These are phyloP conservation scores for Nomada ferruginata DNA, from an alignment of 2,888 invertebrate species.

Conservation along the genomic window DNA sequence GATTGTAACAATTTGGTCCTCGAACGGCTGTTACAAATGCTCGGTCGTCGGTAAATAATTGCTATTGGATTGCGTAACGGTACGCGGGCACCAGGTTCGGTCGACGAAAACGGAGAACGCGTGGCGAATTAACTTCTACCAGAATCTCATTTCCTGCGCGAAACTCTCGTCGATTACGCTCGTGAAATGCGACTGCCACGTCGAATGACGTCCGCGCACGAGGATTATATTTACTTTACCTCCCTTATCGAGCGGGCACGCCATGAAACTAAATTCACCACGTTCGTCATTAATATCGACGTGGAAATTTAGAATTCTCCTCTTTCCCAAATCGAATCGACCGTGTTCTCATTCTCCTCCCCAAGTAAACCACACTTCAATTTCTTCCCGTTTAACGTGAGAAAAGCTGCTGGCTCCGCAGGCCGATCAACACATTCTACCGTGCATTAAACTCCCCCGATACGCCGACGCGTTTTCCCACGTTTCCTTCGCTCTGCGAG, in stretches of 20 bases:
- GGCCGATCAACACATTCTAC: not conserved
- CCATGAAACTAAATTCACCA: conserved; percentile 53
- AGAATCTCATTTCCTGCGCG: not conserved
- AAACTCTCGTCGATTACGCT: conserved; percentile 29
- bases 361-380: not conserved
- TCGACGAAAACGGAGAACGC: not conserved
- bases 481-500: not conserved
- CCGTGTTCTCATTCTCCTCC: conserved; percentile 5
- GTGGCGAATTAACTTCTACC: conserved; percentile 12
- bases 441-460: conserved; percentile 48
- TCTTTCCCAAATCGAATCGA: conserved; percentile 1
- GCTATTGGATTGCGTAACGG: not conserved
- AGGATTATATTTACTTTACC: conserved; percentile 71
- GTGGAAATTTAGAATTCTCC: conserved; percentile 27
- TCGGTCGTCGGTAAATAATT: conserved; percentile 4
- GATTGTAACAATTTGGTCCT: conserved; percentile 4
- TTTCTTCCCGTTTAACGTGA: not conserved
- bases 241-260: conserved; percentile 72
- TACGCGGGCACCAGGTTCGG: not conserved
- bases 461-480: not conserved
- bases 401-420: not conserved
- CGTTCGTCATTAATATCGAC: conserved; percentile 29
- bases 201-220: conserved; percentile 26
- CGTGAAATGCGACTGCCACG: conserved; percentile 52
- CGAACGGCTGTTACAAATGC: not conserved